These are phyloP conservation scores for Corydoras maculifer DNA, from an alignment of 2,113 vertebrate species.

Conservation along the genomic window DNA sequence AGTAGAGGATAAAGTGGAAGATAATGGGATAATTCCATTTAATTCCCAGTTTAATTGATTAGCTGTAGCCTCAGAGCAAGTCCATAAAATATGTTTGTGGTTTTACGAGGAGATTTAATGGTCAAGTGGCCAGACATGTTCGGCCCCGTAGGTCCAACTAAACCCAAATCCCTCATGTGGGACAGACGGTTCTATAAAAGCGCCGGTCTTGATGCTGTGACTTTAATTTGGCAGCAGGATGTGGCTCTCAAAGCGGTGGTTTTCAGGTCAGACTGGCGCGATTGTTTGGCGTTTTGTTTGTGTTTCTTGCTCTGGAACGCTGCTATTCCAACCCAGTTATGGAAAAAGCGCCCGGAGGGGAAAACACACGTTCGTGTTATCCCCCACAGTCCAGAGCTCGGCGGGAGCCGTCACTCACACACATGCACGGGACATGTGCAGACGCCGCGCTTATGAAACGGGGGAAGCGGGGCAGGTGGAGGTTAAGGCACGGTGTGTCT, in stretches of 20 bases:
- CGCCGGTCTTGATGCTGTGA: background rate
- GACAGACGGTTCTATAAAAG: background rate
- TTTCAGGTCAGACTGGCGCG: constrained; percentile 8
- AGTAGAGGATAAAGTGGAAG: too few relatives aligned
- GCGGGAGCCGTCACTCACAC: background rate
- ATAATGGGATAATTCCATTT: too few relatives aligned
- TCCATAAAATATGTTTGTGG: too few relatives aligned
- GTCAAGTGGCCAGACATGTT: too few relatives aligned
- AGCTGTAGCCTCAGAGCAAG: too few relatives aligned
- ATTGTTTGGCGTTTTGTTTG: background rate
- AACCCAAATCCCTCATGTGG: background rate
- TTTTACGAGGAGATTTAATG: too few relatives aligned
- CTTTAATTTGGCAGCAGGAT: background rate
- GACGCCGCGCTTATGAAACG: background rate
- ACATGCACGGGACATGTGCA: background rate
- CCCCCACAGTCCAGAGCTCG: background rate
- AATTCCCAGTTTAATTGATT: too few relatives aligned
- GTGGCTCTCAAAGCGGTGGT: background rate
- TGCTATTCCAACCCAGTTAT: constrained; percentile 7
- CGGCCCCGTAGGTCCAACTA: background rate
- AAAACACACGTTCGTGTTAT: background rate
- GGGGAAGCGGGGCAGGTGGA: constrained; percentile 6
- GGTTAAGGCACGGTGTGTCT: constrained; percentile 8
- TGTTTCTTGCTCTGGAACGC: background rate
- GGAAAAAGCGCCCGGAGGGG: background rate